Evolutionary conservation across 2,113 vertebrate genomes (phyloP).

Genomic region (Machaerirhynchus nigripectus): DNA sequence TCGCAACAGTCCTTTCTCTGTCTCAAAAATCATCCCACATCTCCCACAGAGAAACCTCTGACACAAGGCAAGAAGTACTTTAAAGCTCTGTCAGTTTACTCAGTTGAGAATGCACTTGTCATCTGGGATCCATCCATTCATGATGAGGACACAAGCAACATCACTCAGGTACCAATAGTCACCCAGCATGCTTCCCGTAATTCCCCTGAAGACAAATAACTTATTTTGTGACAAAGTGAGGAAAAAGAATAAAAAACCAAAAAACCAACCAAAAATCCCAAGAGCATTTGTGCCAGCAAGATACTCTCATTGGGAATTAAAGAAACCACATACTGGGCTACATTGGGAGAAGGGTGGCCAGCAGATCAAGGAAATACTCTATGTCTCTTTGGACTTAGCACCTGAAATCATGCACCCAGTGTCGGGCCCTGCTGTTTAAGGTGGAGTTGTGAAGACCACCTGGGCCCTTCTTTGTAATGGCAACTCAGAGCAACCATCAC

Average conservation of each 20-base stretch:
- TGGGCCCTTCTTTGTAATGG: neutral
- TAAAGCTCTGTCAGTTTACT: neutral
- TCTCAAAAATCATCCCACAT: neutral
- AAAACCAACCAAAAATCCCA: rapidly evolving
- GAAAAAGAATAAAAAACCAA: too few species aligned
- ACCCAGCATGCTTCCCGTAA: neutral
- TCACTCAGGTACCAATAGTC: neutral
- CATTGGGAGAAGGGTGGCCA: neutral
- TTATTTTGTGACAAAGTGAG: neutral
- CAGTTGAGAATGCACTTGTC: neutral
- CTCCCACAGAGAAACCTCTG: neutral
- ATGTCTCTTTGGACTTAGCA: neutral
- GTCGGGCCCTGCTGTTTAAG: neutral
- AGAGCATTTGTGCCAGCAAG: neutral
- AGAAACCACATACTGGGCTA: neutral
- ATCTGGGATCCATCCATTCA: neutral
- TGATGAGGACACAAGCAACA: neutral
- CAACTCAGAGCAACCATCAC: neutral
- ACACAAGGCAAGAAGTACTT: neutral
- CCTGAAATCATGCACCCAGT: neutral
- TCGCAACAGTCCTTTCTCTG: neutral
- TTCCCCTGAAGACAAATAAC: neutral
- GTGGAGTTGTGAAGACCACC: neutral
- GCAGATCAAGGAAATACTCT: neutral
- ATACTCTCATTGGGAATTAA: neutral